phyloP scores from a whole-genome alignment of 1,140 invertebrate species.

The Sycophila sp. region DNA sequence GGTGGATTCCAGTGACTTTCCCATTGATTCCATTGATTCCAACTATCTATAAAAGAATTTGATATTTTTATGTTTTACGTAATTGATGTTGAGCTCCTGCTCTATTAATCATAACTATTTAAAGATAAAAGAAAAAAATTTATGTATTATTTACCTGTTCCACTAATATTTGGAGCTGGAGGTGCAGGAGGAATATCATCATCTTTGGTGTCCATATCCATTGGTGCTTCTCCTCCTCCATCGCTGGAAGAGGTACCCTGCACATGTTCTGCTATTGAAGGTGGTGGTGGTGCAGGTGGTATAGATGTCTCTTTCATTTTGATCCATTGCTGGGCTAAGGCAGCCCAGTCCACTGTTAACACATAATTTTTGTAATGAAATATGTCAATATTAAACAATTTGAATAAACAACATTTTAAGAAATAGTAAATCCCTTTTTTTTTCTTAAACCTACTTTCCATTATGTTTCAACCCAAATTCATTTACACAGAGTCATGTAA shows the following conservation, averaged over 20 bases:
- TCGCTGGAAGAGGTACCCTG: constrained; percentile 45
- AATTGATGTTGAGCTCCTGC: too few species aligned
- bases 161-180: constrained; percentile 63
- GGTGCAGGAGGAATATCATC: constrained; percentile 65
- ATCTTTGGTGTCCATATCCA: constrained; percentile 83
- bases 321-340: constrained; percentile 96
- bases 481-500: too few species aligned
- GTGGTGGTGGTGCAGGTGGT: constrained; percentile 67
- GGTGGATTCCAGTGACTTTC: constrained; percentile 55
- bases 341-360: constrained; percentile 88
- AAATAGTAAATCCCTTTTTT: too few species aligned
- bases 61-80: constrained; percentile 7
- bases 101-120: background rate
- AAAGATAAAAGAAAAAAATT: background rate
- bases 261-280: constrained; percentile 54
- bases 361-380: too few species aligned
- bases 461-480: too few species aligned
- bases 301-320: constrained; percentile 87
- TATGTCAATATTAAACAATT: background rate
- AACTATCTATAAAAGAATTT: constrained; percentile 59
- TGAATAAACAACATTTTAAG: background rate
- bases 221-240: constrained; percentile 83
- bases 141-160: constrained; percentile 50
- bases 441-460: too few species aligned
- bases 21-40: constrained; percentile 74